Conservation (phyloP, 2,113 vertebrate genomes). For the Numenius arquata region DNA sequence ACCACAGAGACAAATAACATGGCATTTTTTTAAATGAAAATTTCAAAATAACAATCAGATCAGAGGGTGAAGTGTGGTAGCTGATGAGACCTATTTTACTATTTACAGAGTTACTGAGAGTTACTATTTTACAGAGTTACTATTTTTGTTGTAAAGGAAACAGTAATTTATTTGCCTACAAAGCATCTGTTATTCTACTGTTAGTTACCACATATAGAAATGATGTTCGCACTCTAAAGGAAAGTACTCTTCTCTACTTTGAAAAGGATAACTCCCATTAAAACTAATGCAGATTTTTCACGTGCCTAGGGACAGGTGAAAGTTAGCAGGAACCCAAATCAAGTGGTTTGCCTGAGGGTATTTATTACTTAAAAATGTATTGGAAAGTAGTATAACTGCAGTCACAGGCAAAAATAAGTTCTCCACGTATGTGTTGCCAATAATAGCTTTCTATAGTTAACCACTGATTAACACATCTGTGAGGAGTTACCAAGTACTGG, state of each 20-base stretch:
- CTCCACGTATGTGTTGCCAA: not conserved
- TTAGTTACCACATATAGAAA: not conserved
- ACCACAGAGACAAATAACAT: not conserved
- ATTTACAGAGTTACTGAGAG: too few species aligned
- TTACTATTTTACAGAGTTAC: not conserved
- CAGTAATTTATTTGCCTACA: not conserved
- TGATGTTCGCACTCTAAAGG: not conserved
- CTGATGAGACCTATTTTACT: not conserved
- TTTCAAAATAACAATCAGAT: not conserved
- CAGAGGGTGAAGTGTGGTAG: not conserved
- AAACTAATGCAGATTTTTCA: conserved; percentile 32
- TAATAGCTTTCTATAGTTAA: not conserved
- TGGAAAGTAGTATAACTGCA: conserved; percentile 14
- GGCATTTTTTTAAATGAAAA: not conserved
- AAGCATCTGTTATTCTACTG: not conserved
- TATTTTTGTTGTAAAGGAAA: not conserved
- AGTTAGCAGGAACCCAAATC: not conserved
- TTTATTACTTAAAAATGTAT: not conserved
- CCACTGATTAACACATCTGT: not conserved
- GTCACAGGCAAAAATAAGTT: conserved; percentile 1
- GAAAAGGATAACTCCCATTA: not conserved
- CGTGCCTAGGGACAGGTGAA: not conserved
- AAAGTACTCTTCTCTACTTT: not conserved
- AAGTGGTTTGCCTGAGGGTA: not conserved
- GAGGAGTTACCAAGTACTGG: not conserved